These are phyloP conservation scores for Polylopha cassiicola DNA, from an alignment of 2,888 invertebrate species.

Conservation along the genomic window DNA sequence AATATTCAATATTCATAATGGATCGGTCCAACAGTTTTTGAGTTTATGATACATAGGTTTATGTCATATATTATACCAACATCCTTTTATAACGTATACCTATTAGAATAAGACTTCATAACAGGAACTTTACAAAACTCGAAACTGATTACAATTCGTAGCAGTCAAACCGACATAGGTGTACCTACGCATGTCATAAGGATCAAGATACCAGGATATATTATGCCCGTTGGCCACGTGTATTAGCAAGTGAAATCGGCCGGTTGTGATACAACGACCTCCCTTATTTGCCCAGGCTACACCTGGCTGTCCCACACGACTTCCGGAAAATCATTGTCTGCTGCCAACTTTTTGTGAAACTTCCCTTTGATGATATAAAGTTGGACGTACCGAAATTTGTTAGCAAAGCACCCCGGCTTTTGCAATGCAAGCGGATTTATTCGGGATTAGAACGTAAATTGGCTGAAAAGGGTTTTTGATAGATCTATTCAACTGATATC, in stretches of 20 bases:
- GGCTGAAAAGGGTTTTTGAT: no score
- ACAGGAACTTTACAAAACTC: not conserved
- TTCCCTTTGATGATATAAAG: slow-evolving; percentile 6
- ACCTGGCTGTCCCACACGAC: slow-evolving; percentile 8
- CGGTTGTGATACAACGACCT: slow-evolving; percentile 46
- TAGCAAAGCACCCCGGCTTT: no score
- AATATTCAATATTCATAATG: no score
- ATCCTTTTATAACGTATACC: no score
- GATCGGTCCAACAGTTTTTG: no score
- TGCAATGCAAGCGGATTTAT: no score
- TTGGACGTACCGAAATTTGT: slow-evolving; percentile 1
- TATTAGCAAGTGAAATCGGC: slow-evolving; percentile 57
- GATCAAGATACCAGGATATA: slow-evolving; percentile 35
- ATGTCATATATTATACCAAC: no score
- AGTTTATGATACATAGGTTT: no score
- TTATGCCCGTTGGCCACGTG: slow-evolving; percentile 35
- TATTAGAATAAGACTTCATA: no score
- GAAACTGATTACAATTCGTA: slow-evolving; percentile 15
- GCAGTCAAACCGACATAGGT: slow-evolving; percentile 3
- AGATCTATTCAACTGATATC: no score
- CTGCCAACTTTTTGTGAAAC: slow-evolving; percentile 5
- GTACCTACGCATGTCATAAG: slow-evolving; percentile 10
- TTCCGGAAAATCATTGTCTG: slow-evolving; percentile 18
- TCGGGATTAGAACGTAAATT: no score
- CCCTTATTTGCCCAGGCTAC: slow-evolving; percentile 30